These are phyloP conservation scores for Oligia strigilis DNA, from an alignment of 2,888 invertebrate species.

Conservation along the genomic window DNA sequence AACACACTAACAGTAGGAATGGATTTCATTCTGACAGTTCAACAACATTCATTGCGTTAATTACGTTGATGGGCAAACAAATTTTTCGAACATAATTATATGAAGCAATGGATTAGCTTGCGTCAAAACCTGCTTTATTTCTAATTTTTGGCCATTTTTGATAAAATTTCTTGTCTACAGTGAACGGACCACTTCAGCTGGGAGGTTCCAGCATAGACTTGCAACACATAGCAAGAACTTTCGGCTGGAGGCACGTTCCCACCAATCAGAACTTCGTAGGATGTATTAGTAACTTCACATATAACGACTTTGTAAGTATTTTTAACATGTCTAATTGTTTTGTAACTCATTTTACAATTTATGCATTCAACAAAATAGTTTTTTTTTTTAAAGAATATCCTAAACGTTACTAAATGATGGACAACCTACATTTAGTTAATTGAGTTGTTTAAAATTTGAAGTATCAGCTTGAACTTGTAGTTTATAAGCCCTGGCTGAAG, in stretches of 20 bases:
- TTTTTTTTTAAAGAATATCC: background rate
- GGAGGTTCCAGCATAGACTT: constrained; percentile 94
- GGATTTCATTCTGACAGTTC: too few relatives aligned
- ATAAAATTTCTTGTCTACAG: constrained; percentile 72
- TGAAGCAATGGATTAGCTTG: too few relatives aligned
- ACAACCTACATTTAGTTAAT: background rate
- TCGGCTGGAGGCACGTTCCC: constrained; percentile 93
- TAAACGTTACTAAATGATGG: background rate
- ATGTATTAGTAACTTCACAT: constrained; percentile 97
- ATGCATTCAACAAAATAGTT: background rate
- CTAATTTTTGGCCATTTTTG: background rate
- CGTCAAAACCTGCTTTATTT: background rate
- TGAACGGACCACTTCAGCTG: constrained; percentile 97
- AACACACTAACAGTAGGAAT: too few relatives aligned
- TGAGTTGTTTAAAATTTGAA: background rate
- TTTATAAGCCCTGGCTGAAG: background rate
- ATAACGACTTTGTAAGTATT: constrained; percentile 92
- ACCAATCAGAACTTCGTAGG: constrained; percentile 94
- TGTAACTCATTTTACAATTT: background rate
- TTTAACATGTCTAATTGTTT: background rate
- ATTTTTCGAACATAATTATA: too few relatives aligned
- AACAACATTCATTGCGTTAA: too few relatives aligned
- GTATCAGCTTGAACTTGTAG: background rate
- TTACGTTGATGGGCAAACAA: too few relatives aligned
- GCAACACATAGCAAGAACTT: constrained; percentile 90